Percentiles rank a stretch among this genome's conserved stretches.
Conservation (phyloP, 2,113 vertebrate species). For the Lynx canadensis region DNA sequence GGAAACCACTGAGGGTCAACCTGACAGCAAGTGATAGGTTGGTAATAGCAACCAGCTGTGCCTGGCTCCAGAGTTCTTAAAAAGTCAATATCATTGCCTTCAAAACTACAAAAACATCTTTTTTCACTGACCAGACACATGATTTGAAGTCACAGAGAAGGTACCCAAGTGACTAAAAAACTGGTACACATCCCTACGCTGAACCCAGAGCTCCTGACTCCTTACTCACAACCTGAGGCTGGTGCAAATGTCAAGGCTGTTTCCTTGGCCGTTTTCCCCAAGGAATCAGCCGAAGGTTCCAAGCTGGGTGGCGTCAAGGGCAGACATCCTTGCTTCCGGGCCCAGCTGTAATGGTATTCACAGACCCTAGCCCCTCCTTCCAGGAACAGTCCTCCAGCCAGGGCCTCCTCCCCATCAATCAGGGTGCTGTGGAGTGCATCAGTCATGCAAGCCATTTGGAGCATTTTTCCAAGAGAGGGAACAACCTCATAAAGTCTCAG, state of each 20-base stretch:
- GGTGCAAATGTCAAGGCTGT: background rate
- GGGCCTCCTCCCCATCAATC: background rate
- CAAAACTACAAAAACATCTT: constrained; percentile 1
- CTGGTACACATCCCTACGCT: background rate
- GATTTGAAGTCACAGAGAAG: background rate
- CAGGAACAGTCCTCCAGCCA: background rate
- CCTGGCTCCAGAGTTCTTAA: constrained; percentile 28
- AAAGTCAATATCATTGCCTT: constrained; percentile 27
- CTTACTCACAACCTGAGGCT: background rate
- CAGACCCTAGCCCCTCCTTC: background rate
- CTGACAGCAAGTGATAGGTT: background rate
- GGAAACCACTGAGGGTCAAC: background rate
- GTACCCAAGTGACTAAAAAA: constrained; percentile 19
- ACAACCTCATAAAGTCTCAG: constrained; percentile 2
- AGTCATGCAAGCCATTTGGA: background rate
- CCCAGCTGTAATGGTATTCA: background rate
- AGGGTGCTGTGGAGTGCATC: accelerated
- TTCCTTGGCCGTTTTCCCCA: background rate
- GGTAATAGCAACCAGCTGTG: constrained; percentile 11
- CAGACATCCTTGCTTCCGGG: background rate
- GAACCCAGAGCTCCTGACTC: background rate
- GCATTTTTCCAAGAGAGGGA: constrained; percentile 28
- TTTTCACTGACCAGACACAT: background rate
- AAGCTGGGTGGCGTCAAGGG: background rate
- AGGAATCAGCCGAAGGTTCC: background rate